Evolutionary conservation across 2,113 vertebrate species (phyloP).

Genomic region (Neotoma lepida): DNA sequence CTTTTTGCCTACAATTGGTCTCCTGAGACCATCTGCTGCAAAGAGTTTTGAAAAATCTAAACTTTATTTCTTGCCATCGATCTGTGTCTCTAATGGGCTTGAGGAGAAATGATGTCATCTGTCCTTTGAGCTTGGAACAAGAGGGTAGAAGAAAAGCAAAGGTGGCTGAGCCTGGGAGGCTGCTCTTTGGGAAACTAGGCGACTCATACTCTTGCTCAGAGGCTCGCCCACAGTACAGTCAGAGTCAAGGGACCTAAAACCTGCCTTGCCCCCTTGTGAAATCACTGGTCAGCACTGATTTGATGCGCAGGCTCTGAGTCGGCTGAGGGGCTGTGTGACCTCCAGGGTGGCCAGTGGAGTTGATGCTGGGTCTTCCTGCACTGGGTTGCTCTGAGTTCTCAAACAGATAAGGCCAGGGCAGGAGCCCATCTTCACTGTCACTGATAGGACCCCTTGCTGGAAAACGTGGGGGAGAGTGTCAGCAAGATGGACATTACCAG

Average conservation of each 20-base stretch:
- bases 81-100: constrained; percentile 61
- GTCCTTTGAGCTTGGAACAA: constrained; percentile 30
- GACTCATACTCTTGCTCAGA: not conserved
- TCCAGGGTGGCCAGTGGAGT: no score
- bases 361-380: not conserved
- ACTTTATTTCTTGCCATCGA: constrained; percentile 77
- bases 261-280: not conserved
- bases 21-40: constrained; percentile 68
- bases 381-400: no score
- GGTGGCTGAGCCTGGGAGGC: not conserved
- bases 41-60: constrained; percentile 74
- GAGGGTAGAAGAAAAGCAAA: not conserved
- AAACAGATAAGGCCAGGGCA: rapidly evolving
- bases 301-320: rapidly evolving
- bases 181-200: rapidly evolving
- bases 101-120: constrained; percentile 67
- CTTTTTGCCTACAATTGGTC: constrained; percentile 79
- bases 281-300: rapidly evolving
- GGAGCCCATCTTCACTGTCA: not conserved
- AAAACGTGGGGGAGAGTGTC: rapidly evolving
- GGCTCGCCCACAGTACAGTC: rapidly evolving
- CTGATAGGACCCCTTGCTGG: not conserved
- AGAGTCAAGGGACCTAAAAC: not conserved
- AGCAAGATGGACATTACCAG: no score
- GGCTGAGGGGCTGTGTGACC: not conserved